Evolutionary conservation across 2,888 invertebrate species (phyloP).

Genomic region (Ctenicera cuprea): DNA sequence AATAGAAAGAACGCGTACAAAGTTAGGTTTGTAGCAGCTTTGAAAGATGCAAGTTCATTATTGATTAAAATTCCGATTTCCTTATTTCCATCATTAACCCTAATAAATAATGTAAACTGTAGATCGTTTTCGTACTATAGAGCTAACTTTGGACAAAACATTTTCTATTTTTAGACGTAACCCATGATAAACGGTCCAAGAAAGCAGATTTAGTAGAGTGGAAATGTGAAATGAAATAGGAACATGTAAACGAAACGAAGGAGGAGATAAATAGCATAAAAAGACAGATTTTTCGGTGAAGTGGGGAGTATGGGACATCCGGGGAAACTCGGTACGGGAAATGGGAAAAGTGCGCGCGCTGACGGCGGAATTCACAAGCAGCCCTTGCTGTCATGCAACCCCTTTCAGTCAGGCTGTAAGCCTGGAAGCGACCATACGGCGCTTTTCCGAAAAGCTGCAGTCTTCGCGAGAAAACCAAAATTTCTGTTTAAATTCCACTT

Average conservation of each 20-base stretch:
- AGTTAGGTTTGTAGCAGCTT: background rate
- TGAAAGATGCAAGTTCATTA: background rate
- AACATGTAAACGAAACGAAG: constrained; percentile 68
- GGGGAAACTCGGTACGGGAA: constrained; percentile 63
- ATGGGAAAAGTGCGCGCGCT: constrained; percentile 64
- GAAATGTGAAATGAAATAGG: constrained; percentile 68
- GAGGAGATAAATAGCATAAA: constrained; percentile 67
- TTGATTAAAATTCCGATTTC: constrained; percentile 2
- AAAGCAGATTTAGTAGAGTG: constrained; percentile 67
- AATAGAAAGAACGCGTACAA: no score
- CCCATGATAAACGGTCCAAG: constrained; percentile 66
- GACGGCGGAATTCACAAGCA: constrained; percentile 59
- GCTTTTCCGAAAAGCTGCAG: constrained; percentile 32
- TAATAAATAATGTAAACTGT: constrained; percentile 5
- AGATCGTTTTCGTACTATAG: constrained; percentile 7
- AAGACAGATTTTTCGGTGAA: constrained; percentile 65
- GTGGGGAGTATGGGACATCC: constrained; percentile 61
- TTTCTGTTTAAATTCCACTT: constrained; percentile 22
- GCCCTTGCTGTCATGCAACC: constrained; percentile 62
- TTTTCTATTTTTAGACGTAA: constrained; percentile 48
- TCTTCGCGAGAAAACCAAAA: constrained; percentile 32
- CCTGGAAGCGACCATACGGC: constrained; percentile 56
- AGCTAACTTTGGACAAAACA: constrained; percentile 8
- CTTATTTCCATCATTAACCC: background rate
- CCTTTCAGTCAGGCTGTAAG: constrained; percentile 63